phyloP scores from a whole-genome alignment of 2,113 vertebrate species.

The Maccullochella peelii region DNA sequence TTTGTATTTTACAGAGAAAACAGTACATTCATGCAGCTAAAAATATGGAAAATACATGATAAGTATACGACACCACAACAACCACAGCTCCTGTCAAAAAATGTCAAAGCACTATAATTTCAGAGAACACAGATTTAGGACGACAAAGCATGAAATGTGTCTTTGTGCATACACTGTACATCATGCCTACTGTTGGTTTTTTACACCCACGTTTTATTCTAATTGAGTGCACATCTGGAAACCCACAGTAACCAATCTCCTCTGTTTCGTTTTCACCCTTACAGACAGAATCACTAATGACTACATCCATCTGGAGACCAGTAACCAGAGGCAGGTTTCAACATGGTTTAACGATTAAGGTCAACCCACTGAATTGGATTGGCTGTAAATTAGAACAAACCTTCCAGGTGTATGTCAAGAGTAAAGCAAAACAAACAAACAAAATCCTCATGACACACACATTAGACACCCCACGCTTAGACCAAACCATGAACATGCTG shows the following conservation, averaged over 20 bases:
- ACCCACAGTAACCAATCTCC: slow-evolving; percentile 20
- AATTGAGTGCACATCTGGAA: slow-evolving; percentile 18
- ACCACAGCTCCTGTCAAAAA: slow-evolving; percentile 14
- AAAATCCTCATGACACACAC: background rate
- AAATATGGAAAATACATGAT: background rate
- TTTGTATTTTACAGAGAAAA: slow-evolving; percentile 13
- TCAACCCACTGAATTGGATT: slow-evolving; percentile 22
- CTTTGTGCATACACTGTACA: background rate
- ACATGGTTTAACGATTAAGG: slow-evolving; percentile 41
- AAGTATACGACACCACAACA: background rate
- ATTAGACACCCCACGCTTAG: background rate
- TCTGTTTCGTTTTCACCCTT: slow-evolving; percentile 11
- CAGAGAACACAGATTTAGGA: background rate
- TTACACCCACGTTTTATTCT: slow-evolving; percentile 2
- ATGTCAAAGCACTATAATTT: background rate
- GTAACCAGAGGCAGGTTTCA: slow-evolving; percentile 33
- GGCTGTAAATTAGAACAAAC: slow-evolving; percentile 25
- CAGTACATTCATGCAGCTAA: slow-evolving; percentile 1
- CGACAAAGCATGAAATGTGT: background rate
- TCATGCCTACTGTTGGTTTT: background rate
- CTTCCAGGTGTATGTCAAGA: background rate
- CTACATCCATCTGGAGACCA: slow-evolving; percentile 36
- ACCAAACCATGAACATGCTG: background rate
- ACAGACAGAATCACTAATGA: slow-evolving; percentile 38
- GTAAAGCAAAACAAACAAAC: slow-evolving; percentile 25